Base-by-base conservation (phyloP, 2,113 vertebrate genomes). In the Montifringilla adamsi region DNA sequence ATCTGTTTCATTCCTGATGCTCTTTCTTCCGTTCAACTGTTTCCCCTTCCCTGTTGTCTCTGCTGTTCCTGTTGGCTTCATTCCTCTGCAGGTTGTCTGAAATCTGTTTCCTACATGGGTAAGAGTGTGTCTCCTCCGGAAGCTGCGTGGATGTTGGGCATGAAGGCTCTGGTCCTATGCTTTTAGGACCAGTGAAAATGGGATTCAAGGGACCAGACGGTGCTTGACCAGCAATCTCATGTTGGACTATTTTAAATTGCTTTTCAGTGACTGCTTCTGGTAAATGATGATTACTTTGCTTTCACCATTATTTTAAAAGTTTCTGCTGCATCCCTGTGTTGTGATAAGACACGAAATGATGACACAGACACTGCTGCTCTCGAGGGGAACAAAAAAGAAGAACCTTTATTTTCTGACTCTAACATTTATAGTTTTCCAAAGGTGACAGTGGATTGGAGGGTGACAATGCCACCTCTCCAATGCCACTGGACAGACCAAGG, bases 1-100 rank as follows among this genome's bases (percentile, higher is more conserved):
- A 94, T 88, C 87, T 96, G 90, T 96, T 97, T 77, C 72, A 96
- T 90, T 90, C 49, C 72, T 90, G 68, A 53, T 76, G 58, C 31
- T 83, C 28, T 77, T 81, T 90, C 35, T 90, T 90, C 85, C 21
- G 28, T 93, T 78, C 41, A 56, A 8, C 72, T 92, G 64, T 92
- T 96, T 92, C 62, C 83, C 60, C 63, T 89, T 68, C 26, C 31
- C 49, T 59, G 69, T 82, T 84, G 62, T 69, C 74, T 63, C 50
- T 7, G 6, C 31, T 78, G 23, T 96, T 95, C 84, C 89, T 93
- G 85, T 92, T 84, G 79, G 47, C 79, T 56, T 76, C 58, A 56
- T 52, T 33, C 19, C 47, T 88, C 26, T 5, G 10, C 60, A 72
- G 47, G 28, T 68, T 70, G 67, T 91, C 63, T 46, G 83, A 46